Percentiles rank a stretch among this genome's conserved stretches.
Evolutionary conservation across 2,113 vertebrate genomes (phyloP).

Genomic region (Scolopax mira): DNA sequence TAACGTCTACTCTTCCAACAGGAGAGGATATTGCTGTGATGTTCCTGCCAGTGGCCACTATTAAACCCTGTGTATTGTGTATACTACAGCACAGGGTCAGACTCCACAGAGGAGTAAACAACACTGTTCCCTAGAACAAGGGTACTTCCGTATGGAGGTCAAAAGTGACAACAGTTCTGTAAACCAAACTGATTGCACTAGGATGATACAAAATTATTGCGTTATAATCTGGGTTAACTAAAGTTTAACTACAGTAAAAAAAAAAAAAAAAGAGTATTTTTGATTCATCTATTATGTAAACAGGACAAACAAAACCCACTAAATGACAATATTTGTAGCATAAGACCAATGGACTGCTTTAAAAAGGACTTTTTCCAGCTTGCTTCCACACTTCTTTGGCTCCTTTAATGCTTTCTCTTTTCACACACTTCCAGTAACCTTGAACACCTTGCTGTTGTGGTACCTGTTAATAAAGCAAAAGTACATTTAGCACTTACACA

Average conservation of each 20-base stretch:
- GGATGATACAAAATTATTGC: not conserved
- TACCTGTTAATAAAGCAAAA: slow-evolving; percentile 76
- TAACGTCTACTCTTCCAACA: not conserved
- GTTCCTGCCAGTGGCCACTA: not conserved
- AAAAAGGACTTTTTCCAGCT: slow-evolving; percentile 80
- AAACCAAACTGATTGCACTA: slow-evolving; percentile 27
- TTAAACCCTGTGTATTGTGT: not conserved
- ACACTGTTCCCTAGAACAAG: not conserved
- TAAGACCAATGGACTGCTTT: slow-evolving; percentile 16
- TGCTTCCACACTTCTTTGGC: slow-evolving; percentile 88
- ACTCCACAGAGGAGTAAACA: slow-evolving; percentile 1
- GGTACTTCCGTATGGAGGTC: not conserved
- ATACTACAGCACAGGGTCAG: not conserved
- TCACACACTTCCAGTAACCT: slow-evolving; percentile 97
- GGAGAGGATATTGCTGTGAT: not conserved
- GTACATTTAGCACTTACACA: not conserved
- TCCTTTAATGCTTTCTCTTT: slow-evolving; percentile 90
- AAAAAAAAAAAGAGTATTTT: not conserved
- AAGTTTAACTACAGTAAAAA: slow-evolving; percentile 1
- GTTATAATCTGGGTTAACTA: slow-evolving; percentile 14
- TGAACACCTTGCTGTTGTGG: slow-evolving; percentile 83
- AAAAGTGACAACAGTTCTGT: not conserved
- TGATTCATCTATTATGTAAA: slow-evolving; percentile 41
- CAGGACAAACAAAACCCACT: not conserved
- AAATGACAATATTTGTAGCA: not conserved